Base-by-base conservation (phyloP, 1,140 invertebrate species). In the Reticulitermes speratus region DNA sequence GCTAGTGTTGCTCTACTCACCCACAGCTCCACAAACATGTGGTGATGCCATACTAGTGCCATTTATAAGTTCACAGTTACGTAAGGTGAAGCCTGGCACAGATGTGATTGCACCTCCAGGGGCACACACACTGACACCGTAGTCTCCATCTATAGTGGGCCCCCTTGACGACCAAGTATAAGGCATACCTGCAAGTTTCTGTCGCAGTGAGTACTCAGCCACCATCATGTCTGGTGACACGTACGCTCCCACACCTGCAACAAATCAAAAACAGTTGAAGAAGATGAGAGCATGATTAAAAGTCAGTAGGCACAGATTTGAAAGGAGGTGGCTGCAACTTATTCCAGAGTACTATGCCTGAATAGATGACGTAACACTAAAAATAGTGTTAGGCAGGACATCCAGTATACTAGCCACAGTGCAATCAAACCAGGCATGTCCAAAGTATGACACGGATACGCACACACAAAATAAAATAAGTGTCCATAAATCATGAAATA, bases 171-270 rank as follows among this genome's bases (percentile, higher is more conserved):
- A 97, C 98, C 98, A 99, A 7, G 97, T 98, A 91, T 98, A 99
- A 11, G 97, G 95, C 91, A 96, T 97, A 32, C 95, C 95, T 19
- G 96, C 94, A 85, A 97, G 90, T 91, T 96, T 96, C 90, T 97
- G 94, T 84, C 96, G 93, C 90, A 99, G 93, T 0, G 97, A 97
- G 93, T 99, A 99, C 90, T 98, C 97, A 14, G 98, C 97, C 85
- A 95, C 92, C 97, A 99, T 99, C 98, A 99, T 99, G 87, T 98
- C 97, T 12, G 98, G 97, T 0, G 98, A 98, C 81, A 99, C 97
- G 91, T 98, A 99, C 81, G 98, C 98, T 82, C 98, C 98, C 75
- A 99, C 97, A 69, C 97, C 95, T 94, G 88, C 19, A 87, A 87
- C 25, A 25, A 88, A 88, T 86, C 84, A 59, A 69, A 21, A 32